Conservation (phyloP, 2,888 invertebrate species). For the Philonicus albiceps region DNA sequence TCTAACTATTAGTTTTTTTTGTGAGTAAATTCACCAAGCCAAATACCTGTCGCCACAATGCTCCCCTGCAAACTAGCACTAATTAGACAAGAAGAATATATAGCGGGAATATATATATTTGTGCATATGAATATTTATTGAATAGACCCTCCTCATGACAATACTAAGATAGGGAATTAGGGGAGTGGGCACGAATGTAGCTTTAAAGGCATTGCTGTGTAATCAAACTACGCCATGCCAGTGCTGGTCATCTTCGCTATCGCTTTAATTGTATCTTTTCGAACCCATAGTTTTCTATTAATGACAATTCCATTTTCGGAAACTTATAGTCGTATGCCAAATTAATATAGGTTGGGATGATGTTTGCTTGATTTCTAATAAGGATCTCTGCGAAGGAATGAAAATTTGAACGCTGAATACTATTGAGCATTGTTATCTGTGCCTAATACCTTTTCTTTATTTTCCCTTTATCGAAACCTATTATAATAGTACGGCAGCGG, state of each 20-base stretch:
- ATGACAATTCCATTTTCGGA: neutral
- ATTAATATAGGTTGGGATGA: neutral
- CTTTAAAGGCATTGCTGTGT: neutral
- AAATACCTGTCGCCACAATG: too few species aligned
- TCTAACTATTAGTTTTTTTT: too few species aligned
- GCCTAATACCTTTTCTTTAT: neutral
- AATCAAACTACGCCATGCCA: neutral
- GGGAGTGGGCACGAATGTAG: neutral
- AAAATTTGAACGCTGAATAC: neutral
- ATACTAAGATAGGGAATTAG: neutral
- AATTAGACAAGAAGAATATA: too few species aligned
- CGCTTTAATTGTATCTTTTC: slow-evolving; percentile 13
- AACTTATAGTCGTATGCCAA: slow-evolving; percentile 13
- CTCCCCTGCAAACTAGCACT: too few species aligned
- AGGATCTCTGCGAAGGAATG: neutral
- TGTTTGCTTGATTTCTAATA: neutral
- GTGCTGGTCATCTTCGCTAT: slow-evolving; percentile 1
- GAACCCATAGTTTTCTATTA: neutral
- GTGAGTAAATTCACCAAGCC: too few species aligned
- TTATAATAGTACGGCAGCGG: neutral
- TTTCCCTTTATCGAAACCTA: neutral
- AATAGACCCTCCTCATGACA: neutral
- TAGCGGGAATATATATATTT: too few species aligned
- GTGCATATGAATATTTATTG: too few species aligned
- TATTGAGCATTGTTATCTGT: neutral